Conservation (phyloP, 2,888 invertebrate species). For the Caenorhabditis wallacei region DNA sequence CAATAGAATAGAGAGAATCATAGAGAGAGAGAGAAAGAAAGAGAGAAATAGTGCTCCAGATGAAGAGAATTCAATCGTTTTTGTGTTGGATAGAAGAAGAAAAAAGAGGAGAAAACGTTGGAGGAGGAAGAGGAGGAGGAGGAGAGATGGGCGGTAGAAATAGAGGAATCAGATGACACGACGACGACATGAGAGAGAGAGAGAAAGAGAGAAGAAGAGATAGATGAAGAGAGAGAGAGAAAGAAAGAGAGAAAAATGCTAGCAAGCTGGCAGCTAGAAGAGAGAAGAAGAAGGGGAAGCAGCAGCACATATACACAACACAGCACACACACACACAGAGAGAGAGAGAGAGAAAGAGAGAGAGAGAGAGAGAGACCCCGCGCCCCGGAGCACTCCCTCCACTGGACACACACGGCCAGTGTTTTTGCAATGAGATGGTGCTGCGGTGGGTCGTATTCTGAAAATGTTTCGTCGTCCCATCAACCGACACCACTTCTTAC, state of each 20-base stretch:
- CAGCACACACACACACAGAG: conserved; percentile 5
- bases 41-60: conserved; percentile 3
- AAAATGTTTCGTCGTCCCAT: conserved; percentile 36
- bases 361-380: background rate
- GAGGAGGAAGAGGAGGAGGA: conserved; percentile 12
- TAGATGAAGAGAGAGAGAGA: conserved; percentile 33
- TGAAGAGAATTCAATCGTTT: background rate
- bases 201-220: conserved; percentile 13
- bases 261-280: conserved; percentile 2
- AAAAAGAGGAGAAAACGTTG: background rate
- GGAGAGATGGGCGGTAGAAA: conserved; percentile 23
- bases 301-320: conserved; percentile 20
- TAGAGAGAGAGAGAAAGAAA: conserved; percentile 22
- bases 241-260: conserved; percentile 26
- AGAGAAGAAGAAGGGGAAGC: conserved; percentile 18
- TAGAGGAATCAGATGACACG: conserved; percentile 27
- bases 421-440: conserved; percentile 67
- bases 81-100: background rate
- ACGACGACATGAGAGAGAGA: conserved; percentile 12
- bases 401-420: no score
- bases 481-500: conserved; percentile 53
- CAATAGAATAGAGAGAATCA: background rate
- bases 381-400: background rate
- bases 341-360: background rate
- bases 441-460: conserved; percentile 69